Percentiles rank a stretch among this genome's conserved stretches.
phyloP scores from a whole-genome alignment of 2,113 vertebrate species.

The Recurvirostra avosetta region DNA sequence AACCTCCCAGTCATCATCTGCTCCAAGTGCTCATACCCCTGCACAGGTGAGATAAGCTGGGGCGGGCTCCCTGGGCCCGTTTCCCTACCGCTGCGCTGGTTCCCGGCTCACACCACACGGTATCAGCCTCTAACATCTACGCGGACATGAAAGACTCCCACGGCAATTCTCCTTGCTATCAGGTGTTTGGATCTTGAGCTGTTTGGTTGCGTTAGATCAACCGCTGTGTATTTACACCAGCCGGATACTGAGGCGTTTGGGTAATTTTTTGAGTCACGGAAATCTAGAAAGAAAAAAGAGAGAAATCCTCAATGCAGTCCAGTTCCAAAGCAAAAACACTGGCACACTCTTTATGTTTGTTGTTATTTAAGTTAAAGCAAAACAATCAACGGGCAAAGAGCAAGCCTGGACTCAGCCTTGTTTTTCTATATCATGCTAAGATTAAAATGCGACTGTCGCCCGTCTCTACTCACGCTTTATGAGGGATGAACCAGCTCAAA shows the following conservation, averaged over 20 bases:
- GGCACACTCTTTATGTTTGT: background rate
- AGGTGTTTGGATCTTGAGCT: background rate
- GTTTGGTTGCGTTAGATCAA: background rate
- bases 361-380: background rate
- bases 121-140: background rate
- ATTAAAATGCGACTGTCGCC: background rate
- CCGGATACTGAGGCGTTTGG: fast-evolving
- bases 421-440: background rate
- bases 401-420: background rate
- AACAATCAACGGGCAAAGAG: background rate
- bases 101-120: background rate
- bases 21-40: background rate
- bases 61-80: fast-evolving
- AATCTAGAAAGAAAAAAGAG: background rate
- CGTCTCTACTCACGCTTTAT: background rate
- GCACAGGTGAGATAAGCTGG: background rate
- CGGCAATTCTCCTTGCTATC: background rate
- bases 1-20: background rate
- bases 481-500: background rate
- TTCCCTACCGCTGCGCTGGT: background rate
- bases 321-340: background rate
- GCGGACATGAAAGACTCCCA: background rate
- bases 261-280: background rate
- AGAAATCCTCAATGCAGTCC: background rate
- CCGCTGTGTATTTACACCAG: background rate